phyloP scores from a whole-genome alignment of 2,888 invertebrate genomes.

The Girardia tigrina region DNA sequence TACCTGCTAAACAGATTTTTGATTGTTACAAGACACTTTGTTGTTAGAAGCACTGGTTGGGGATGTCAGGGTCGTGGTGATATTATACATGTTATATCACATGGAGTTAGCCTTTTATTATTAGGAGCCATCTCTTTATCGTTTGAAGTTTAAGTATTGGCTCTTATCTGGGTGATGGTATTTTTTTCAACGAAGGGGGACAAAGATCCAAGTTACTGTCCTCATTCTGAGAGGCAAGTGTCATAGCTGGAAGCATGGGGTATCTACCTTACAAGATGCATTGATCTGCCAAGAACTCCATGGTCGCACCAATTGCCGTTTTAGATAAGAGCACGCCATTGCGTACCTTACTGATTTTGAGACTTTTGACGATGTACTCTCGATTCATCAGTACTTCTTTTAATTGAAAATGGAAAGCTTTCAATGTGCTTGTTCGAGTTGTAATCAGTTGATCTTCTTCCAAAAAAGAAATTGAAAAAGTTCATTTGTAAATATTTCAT shows the following conservation, averaged over 20 bases:
- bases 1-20: no score
- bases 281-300: conserved; percentile 94
- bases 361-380: conserved; percentile 90
- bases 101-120: no score
- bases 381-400: conserved; percentile 67
- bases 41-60: no score
- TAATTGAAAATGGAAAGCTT: conserved; percentile 61
- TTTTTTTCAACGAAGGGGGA: conserved; percentile 96
- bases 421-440: conserved; percentile 83
- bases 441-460: conserved; percentile 85
- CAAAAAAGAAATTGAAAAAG: conserved; percentile 82
- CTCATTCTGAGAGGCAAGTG: conserved; percentile 69
- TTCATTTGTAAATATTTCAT: conserved; percentile 45
- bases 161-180: conserved; percentile 91
- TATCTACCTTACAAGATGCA: conserved; percentile 89
- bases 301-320: conserved; percentile 87
- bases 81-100: no score
- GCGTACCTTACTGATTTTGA: conserved; percentile 96
- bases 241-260: conserved; percentile 91
- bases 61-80: no score
- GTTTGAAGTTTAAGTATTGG: no score
- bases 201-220: conserved; percentile 82
- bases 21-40: no score
- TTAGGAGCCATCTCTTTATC: no score
- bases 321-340: conserved; percentile 85